Conservation (phyloP, 2,113 vertebrate genomes). For the Delphinapterus leucas region DNA sequence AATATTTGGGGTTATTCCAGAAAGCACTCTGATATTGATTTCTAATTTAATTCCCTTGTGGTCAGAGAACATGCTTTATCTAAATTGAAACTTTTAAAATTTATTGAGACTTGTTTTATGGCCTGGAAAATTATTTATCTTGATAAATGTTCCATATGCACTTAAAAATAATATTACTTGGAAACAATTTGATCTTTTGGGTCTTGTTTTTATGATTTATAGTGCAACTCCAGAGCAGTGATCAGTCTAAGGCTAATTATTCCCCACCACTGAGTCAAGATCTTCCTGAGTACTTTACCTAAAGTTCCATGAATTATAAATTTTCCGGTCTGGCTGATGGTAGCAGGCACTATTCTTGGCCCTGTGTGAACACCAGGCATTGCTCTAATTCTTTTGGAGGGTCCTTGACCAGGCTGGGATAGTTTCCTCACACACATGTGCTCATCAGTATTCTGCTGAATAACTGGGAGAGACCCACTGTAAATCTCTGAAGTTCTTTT, state of each 20-base stretch:
- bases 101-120: slow-evolving; percentile 2
- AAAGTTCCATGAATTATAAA: neutral
- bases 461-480: neutral
- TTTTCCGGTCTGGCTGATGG: neutral
- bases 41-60: slow-evolving; percentile 12
- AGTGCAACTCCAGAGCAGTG: neutral
- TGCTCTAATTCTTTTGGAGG: neutral
- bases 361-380: neutral
- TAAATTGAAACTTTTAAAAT: neutral
- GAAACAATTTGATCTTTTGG: neutral
- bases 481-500: neutral
- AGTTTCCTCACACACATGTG: neutral
- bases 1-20: neutral
- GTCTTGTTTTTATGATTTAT: slow-evolving; percentile 17
- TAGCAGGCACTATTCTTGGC: neutral
- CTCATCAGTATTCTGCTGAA: neutral
- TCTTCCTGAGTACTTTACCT: neutral
- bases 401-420: neutral
- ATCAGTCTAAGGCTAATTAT: neutral
- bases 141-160: neutral
- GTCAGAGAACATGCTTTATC: neutral
- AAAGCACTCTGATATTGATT: neutral
- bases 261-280: neutral
- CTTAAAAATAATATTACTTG: slow-evolving; percentile 13
- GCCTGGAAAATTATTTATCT: neutral